These are phyloP conservation scores for Epistrophe grossulariae DNA, from an alignment of 2,888 invertebrate species.

Conservation along the genomic window DNA sequence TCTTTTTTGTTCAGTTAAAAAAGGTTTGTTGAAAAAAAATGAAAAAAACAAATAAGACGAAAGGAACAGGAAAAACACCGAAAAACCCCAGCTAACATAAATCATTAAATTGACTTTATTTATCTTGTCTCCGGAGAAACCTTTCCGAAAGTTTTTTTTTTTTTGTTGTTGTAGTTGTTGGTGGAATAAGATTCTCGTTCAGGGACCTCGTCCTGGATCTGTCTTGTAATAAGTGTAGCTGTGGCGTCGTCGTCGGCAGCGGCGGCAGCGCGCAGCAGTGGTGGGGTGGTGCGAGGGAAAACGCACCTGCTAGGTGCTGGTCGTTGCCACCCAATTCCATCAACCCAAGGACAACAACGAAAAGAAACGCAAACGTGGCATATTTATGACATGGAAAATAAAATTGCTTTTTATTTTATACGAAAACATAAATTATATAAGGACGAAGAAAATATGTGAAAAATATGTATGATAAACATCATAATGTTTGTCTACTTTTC, in stretches of 20 bases:
- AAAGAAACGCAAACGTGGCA: conserved; percentile 64
- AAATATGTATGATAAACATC: conserved; percentile 60
- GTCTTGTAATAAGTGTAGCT: conserved; percentile 23
- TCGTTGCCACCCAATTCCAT: conserved; percentile 8
- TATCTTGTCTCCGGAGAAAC: conserved; percentile 73
- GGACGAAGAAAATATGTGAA: conserved; percentile 69
- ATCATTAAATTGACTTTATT: conserved; percentile 76
- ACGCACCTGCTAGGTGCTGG: conserved; percentile 40
- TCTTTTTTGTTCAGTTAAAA: conserved; percentile 51
- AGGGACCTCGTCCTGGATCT: conserved; percentile 4
- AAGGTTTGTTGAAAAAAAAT: conserved; percentile 22
- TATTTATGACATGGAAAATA: conserved; percentile 74
- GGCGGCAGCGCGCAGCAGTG: not conserved
- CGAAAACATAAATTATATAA: conserved; percentile 72
- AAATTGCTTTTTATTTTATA: conserved; percentile 75
- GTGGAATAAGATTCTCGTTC: conserved; percentile 2
- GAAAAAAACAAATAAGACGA: conserved; percentile 8
- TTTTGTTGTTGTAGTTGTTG: not conserved
- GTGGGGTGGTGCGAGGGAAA: not conserved
- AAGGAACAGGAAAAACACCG: conserved; percentile 59
- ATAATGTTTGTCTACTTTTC: conserved; percentile 58
- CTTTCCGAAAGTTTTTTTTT: conserved; percentile 49
- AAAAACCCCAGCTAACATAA: conserved; percentile 74
- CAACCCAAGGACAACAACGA: conserved; percentile 8
- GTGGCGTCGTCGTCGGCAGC: not conserved